Evolutionary conservation across 2,888 invertebrate genomes (phyloP).

Genomic region (Amphiduros pacificus): DNA sequence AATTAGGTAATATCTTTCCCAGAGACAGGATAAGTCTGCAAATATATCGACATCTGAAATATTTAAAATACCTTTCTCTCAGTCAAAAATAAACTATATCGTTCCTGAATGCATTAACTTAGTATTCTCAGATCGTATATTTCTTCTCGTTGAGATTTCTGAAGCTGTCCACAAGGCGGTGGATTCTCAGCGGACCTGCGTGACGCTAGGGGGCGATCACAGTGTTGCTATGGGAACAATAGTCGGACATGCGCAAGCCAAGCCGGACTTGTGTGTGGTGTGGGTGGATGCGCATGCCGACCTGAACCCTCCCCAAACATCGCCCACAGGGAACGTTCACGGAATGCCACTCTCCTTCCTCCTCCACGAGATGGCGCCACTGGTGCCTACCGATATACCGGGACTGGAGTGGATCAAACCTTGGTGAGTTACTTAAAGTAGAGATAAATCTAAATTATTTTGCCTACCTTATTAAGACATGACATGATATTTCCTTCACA

Average conservation of each 20-base stretch:
- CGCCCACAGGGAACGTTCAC: neutral
- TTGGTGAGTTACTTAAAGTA: neutral
- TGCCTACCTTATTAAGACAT: too few relatives aligned
- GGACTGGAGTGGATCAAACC: conserved; percentile 1
- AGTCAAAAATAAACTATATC: too few relatives aligned
- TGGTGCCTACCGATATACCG: neutral
- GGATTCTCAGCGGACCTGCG: conserved; percentile 33
- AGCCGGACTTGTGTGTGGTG: conserved; percentile 1
- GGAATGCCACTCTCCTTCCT: neutral
- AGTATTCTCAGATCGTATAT: too few relatives aligned
- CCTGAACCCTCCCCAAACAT: neutral
- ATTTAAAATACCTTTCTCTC: too few relatives aligned
- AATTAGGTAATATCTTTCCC: too few relatives aligned
- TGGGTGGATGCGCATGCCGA: conserved; percentile 10
- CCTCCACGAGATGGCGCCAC: neutral
- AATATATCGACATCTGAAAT: too few relatives aligned
- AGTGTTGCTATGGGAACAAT: conserved; percentile 75
- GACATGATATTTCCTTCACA: too few relatives aligned
- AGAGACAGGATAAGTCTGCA: too few relatives aligned
- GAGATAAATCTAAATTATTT: too few relatives aligned
- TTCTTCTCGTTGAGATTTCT: conserved; percentile 32
- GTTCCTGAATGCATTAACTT: too few relatives aligned
- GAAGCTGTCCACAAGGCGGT: conserved; percentile 37
- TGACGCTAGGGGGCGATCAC: conserved; percentile 89
- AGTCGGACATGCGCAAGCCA: conserved; percentile 50